phyloP scores from a whole-genome alignment of 2,797 vertebrate species.

The Luscinia megarhynchos region DNA sequence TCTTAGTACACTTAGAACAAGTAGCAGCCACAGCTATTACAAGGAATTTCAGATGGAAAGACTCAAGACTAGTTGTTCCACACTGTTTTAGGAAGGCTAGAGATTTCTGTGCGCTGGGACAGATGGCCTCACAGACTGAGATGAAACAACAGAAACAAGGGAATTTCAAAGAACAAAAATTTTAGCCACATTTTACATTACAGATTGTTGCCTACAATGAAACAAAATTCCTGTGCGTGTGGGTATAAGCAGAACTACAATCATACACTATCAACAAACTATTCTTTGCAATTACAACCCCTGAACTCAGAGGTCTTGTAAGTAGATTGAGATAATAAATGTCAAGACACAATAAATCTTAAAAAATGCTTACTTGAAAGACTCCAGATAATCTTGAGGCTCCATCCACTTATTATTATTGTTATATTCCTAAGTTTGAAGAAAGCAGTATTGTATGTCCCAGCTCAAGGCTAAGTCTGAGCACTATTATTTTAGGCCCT shows the following conservation, averaged over 20 bases:
- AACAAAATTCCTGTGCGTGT: neutral
- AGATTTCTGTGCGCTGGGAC: conserved; percentile 21
- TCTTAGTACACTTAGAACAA: neutral
- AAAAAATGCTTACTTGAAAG: neutral
- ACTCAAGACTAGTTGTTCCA: conserved; percentile 26
- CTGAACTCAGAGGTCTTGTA: neutral
- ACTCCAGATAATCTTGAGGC: neutral
- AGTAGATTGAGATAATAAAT: neutral
- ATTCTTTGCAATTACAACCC: neutral
- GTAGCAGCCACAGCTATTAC: neutral
- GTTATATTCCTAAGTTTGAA: neutral
- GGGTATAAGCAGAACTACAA: neutral
- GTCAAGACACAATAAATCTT: neutral
- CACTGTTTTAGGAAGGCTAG: conserved; percentile 37
- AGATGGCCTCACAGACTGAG: conserved; percentile 49
- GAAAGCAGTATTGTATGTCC: neutral
- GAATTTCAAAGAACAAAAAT: conserved; percentile 24
- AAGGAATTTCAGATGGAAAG: conserved; percentile 33
- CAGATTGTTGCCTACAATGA: neutral
- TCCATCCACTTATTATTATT: neutral
- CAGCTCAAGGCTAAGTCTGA: neutral
- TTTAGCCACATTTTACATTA: neutral
- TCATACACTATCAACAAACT: neutral
- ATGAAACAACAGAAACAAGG: conserved; percentile 22
- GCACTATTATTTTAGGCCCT: neutral